Evolutionary conservation across 2,888 invertebrate species (phyloP).

Genomic region (Caenorhabditis panamensis): DNA sequence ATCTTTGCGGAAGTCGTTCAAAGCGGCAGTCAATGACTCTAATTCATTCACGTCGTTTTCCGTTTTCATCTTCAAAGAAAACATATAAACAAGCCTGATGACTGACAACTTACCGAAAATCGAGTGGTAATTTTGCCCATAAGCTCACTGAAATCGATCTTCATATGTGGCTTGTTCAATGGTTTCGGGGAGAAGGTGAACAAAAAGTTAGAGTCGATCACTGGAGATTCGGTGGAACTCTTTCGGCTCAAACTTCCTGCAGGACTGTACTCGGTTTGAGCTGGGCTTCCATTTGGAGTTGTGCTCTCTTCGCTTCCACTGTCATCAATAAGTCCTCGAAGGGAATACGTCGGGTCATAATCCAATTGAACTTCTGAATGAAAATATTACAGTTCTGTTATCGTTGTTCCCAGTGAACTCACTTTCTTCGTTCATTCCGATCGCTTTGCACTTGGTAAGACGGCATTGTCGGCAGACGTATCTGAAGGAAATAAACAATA

Average conservation of each 20-base stretch:
- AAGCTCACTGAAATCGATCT: constrained; percentile 43
- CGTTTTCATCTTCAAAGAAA: constrained; percentile 19
- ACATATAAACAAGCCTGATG: background rate
- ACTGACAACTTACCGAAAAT: constrained; percentile 27
- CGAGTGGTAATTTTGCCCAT: constrained; percentile 23
- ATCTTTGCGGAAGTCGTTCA: constrained; percentile 23
- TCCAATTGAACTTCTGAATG: constrained; percentile 50
- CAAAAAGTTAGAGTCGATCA: constrained; percentile 30
- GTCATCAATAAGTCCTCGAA: constrained; percentile 42
- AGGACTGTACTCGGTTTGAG: constrained; percentile 37
- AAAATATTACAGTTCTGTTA: no score
- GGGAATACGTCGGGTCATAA: constrained; percentile 55
- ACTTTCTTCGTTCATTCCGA: constrained; percentile 54
- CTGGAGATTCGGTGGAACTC: constrained; percentile 36
- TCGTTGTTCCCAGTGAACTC: constrained; percentile 4
- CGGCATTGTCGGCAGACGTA: constrained; percentile 49
- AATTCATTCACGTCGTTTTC: constrained; percentile 27
- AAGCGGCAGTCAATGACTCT: constrained; percentile 17
- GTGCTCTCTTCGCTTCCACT: constrained; percentile 44
- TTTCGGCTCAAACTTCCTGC: constrained; percentile 18
- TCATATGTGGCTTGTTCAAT: constrained; percentile 25
- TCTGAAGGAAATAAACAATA: constrained; percentile 11
- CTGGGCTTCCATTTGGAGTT: constrained; percentile 43
- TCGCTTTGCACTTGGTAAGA: constrained; percentile 47
- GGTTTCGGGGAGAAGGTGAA: constrained; percentile 49